Evolutionary conservation across 2,113 vertebrate species (phyloP), one percentile per base, ranked within the genome.

Genomic region (Trochalopteron elliotii): DNA sequence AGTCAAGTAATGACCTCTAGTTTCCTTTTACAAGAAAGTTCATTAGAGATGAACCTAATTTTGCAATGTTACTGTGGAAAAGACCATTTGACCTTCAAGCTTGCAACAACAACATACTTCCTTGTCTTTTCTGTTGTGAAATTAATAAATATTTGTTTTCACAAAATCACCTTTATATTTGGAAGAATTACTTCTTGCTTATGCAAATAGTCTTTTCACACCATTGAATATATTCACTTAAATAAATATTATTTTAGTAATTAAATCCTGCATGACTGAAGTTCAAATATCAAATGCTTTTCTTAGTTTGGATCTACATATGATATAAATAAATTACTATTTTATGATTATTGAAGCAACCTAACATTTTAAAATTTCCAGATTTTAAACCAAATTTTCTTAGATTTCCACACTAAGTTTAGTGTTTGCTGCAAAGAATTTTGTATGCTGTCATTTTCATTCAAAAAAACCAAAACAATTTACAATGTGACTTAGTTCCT

Each of bases 11-110:
- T 42, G 76, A 72, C 53, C 47, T 90, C 75, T 55, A 49, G 49
- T 95, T 95, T 75, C 93, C 84, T 75, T 94, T 94, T 90, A 90
- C 53, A 85, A 87, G 65, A 79, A 91, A 94, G 87, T 92, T 91
- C 63, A 70, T 75, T 85, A 83, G 7, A 87, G 85, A 90, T 94
- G 31, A 89, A 88, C 53, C 63, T 94, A 83, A 44, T 93, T 92
- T 75, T 96, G 75, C 47, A 96, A 50, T 79, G 67, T 65, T 89
- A 49, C 18, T 83, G 45, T 95, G 71, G 71, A 91, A 90, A 96
- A 97, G 68, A 79, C 5, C 21, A 75, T 90, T 89, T 87, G 84
- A 30, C 77, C 69, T 96, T 89, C 86, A 93, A 61, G 39, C 53
- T 88, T 89, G 18, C 50, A 83, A 67, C 14, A 67, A 45, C 17